Evolutionary conservation across 2,113 vertebrate species (phyloP), one percentile per base, ranked within the genome.

Genomic region (Chamaea fasciata): DNA sequence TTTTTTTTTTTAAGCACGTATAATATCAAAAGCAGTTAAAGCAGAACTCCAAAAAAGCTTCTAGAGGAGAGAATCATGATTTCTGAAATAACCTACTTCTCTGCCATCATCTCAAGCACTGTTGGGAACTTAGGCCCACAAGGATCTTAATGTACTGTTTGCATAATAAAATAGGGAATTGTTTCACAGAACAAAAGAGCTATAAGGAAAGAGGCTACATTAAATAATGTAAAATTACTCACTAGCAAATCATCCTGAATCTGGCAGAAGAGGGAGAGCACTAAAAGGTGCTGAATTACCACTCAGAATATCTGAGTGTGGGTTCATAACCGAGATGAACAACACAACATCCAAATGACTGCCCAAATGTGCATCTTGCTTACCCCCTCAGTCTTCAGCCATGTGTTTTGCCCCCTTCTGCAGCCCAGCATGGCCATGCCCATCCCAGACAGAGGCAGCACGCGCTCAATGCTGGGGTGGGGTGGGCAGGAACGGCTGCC

Each of bases 101-200:
- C 35, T 46, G 60, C 94, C 56, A 0, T 94, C 87, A 90, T 92
- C 83, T 87, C 41, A 13, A 94, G 86, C 90, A 57, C 92, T 93
- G 73, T 79, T 90, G 93, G 95, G 95, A 97, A 90, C 83, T 93
- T 59, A 31, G 80, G 73, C 88, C 83, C 92, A 75, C 83, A 94
- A 92, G 86, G 80, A 93, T 89, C 88, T 96, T 90, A 95, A 96
- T 92, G 95, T 90, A 93, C 92, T 93, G 90, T 94, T 96, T 93
- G 90, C 94, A 93, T 93, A 96, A 93, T 93, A 96, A 96, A 96
- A 93, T 17, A 95, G 94, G 69, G 88, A 97, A 96, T 94, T 93
- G 95, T 92, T 89, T 95, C 65, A 10, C 5, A 2, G 92, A 96
- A 92, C 94, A 96, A 82, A 87, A 92, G 94, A 91, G 89, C 93